Conservation (phyloP, 1,140 invertebrate species). For the Pseudobourletiella spinata region DNA sequence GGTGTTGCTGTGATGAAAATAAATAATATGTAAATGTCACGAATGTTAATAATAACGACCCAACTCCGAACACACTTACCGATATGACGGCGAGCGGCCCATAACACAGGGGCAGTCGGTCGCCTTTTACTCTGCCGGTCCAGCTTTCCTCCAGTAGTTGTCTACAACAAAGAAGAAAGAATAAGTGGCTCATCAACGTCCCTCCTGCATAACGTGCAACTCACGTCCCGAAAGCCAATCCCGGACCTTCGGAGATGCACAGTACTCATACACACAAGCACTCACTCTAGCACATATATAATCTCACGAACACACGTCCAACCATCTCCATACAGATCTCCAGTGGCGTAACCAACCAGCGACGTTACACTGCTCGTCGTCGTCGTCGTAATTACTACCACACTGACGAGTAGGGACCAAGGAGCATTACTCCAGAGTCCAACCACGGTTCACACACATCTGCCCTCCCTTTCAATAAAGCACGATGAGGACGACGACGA, state of each 20-base stretch:
- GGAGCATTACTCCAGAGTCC: too few species aligned
- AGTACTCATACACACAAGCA: background rate
- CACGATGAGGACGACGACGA: too few species aligned
- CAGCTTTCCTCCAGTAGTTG: conserved; percentile 18
- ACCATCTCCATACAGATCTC: background rate
- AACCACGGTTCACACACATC: too few species aligned
- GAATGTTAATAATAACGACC: too few species aligned
- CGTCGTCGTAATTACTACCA: background rate
- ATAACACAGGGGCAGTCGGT: conserved; percentile 36
- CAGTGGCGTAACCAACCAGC: too few species aligned
- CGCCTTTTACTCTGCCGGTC: conserved; percentile 16
- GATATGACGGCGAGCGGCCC: conserved; percentile 29
- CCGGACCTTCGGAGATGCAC: background rate
- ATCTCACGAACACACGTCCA: background rate
- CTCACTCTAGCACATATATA: background rate
- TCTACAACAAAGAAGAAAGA: too few species aligned
- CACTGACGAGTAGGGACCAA: too few species aligned
- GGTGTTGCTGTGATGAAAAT: too few species aligned
- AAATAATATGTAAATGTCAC: too few species aligned
- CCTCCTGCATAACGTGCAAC: too few species aligned
- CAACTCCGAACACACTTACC: background rate
- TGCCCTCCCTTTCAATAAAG: too few species aligned
- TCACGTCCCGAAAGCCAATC: background rate
- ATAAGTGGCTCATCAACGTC: too few species aligned
- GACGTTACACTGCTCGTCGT: background rate